Evolutionary conservation across 2,888 invertebrate species (phyloP), one percentile per base, ranked within the genome.

Genomic region (Caradrina clavipalpis): DNA sequence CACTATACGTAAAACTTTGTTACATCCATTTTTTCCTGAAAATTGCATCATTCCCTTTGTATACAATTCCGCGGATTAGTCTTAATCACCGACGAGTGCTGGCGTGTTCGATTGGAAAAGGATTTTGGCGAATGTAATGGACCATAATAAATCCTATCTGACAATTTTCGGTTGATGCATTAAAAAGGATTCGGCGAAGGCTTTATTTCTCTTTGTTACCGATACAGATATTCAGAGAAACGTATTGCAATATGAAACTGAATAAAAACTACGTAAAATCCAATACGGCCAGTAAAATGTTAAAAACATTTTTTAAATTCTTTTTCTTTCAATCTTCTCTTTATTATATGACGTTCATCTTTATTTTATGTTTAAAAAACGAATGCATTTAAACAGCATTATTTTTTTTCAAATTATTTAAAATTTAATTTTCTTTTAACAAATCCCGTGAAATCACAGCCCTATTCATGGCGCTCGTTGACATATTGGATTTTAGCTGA

Each of bases 401-500:
- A 35, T 35, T 31, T 35, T 8, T 35, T 31, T 35, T 8, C 7
- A 35, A 8, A 8, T 8, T 35, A 35, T 8, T 35, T 8, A 35
- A 35, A 35, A 35, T 35, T 8, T 35, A 7, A 35, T 35, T 35
- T 35, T 7, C 35, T 8, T 8, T 35, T 7, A 8, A 35, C 8
- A 7, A 45, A 17, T 63, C 51, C 62, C 73, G 35, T 54, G n/a
- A 22, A n/a, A 22, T 54, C 59, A 68, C 82, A 78, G 3, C 83
- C 58, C 73, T 84, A 70, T 31, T 47, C 72, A 73, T 66, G 58
- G 21, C 54, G 51, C 59, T 73, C 67, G 74, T 80, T 86, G 84
- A 86, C 84, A 86, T 86, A 88, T 86, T 87, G 80, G 83, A 85
- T 87, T 87, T 81, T 82, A 80, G 78, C 65, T 81, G 74, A 76